These are phyloP conservation scores for Glossophaga mutica DNA, from an alignment of 2,797 vertebrate genomes.

Conservation along the genomic window DNA sequence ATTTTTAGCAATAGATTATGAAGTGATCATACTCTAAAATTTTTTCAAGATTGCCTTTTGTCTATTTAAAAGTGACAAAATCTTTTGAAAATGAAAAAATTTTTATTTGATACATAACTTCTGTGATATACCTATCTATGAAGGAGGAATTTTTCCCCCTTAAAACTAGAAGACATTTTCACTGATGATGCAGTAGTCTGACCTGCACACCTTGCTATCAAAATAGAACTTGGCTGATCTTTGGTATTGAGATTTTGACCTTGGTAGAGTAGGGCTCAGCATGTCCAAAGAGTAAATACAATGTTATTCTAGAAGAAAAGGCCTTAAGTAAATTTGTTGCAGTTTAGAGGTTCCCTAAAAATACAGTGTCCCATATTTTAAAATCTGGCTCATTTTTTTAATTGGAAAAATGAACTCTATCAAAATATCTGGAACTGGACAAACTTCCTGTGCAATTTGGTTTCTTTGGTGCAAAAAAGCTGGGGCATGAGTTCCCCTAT, in stretches of 20 bases:
- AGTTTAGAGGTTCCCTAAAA: not conserved
- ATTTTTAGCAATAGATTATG: not conserved
- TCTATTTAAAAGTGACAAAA: not conserved
- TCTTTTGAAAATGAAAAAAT: conserved; percentile 18
- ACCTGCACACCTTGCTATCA: not conserved
- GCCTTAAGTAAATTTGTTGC: not conserved
- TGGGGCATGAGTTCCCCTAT: not conserved
- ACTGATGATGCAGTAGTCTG: not conserved
- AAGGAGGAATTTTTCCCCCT: not conserved
- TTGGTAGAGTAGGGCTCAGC: not conserved
- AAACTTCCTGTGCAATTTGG: not conserved
- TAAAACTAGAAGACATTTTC: not conserved
- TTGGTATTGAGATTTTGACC: not conserved
- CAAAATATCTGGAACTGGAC: not conserved
- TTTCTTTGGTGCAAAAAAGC: not conserved
- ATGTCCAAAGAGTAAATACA: not conserved
- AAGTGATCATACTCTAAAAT: not conserved
- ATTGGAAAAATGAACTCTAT: not conserved
- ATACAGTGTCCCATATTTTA: not conserved
- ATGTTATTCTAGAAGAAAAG: not conserved
- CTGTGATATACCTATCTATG: not conserved
- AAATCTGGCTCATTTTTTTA: conserved; percentile 7
- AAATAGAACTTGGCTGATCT: not conserved
- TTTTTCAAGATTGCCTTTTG: not conserved
- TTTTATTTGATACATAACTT: conserved; percentile 10